Base-by-base conservation (phyloP, 2,888 invertebrate genomes). In the Mythimna ferrago region DNA sequence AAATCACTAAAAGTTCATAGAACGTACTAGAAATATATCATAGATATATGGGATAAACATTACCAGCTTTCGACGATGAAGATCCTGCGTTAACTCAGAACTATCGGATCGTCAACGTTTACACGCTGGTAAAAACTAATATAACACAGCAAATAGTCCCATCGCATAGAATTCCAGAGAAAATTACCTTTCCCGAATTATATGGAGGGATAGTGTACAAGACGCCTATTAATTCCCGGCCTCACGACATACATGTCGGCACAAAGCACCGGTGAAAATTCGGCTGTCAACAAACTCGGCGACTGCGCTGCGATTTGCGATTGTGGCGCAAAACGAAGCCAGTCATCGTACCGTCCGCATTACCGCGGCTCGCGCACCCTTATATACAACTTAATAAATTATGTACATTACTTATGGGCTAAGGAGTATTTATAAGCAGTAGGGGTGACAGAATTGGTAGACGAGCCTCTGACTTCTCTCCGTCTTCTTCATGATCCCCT, bases 401-500 rank as follows among this genome's bases (percentile, higher is more conserved):
- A 92, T 92, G 89, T 92, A 93, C 90, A 88, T 87, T 90, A 83
- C 83, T 87, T 89, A 89, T 68, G 67, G 78, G 73, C 86, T 90
- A 91, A 73, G 74, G 83, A 89, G 86, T 87, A 86, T 91, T 97
- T 97, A 99, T 93, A 98, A 97, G 92, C 97, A 98, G 95, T 99
- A 99, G 26, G 99, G 99, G 93, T 98, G 98, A 93, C 99, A 99
- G 96, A 99, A 99, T 96, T 99, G 99, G 96, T 99, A 99, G 80
- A 99, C 99, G 88, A 99, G 97, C 92, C 99, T 97, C 96, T 99
- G 99, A 86, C 99, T 99, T 83, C 99, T 97, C 93, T 99, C 99
- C 1, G 99, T 99, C 95, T 99, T 99, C 97, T 99, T 99, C 99
- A 99, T 99, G 93, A 99, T 99, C 72, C 99, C 99, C 95, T 99